phyloP scores from a whole-genome alignment of 2,888 invertebrate species.

The Nephrotoma guestfalica region DNA sequence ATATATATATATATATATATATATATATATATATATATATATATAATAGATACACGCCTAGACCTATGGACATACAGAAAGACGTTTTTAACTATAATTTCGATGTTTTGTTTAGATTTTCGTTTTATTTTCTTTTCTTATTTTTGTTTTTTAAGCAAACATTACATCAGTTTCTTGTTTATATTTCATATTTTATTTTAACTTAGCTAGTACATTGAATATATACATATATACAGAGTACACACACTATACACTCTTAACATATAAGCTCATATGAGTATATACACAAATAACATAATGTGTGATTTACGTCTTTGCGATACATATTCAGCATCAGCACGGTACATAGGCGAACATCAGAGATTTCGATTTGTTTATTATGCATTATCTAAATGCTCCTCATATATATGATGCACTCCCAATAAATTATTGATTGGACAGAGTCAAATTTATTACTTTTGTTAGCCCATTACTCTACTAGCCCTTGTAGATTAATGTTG shows the following conservation, averaged over 20 bases:
- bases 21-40: too few relatives aligned
- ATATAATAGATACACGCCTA: background rate
- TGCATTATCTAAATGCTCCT: too few relatives aligned
- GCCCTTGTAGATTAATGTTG: too few relatives aligned
- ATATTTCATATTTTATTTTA: background rate
- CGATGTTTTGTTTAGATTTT: background rate
- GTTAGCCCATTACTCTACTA: too few relatives aligned
- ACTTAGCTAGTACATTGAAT: background rate
- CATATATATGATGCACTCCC: too few relatives aligned
- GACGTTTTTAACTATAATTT: background rate
- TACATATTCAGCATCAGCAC: too few relatives aligned
- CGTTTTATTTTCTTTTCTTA: background rate
- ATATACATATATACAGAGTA: background rate
- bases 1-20: too few relatives aligned
- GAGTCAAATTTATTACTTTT: too few relatives aligned
- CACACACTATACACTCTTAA: background rate
- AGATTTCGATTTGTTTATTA: too few relatives aligned
- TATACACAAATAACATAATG: background rate
- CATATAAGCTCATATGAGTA: background rate
- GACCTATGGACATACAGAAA: background rate
- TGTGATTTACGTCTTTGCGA: background rate
- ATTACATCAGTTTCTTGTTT: background rate
- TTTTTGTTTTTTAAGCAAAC: background rate
- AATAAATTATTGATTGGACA: too few relatives aligned
- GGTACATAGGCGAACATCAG: too few relatives aligned